Base-by-base conservation (phyloP, 2,888 invertebrate species). In the Gandaritis pyraliata region DNA sequence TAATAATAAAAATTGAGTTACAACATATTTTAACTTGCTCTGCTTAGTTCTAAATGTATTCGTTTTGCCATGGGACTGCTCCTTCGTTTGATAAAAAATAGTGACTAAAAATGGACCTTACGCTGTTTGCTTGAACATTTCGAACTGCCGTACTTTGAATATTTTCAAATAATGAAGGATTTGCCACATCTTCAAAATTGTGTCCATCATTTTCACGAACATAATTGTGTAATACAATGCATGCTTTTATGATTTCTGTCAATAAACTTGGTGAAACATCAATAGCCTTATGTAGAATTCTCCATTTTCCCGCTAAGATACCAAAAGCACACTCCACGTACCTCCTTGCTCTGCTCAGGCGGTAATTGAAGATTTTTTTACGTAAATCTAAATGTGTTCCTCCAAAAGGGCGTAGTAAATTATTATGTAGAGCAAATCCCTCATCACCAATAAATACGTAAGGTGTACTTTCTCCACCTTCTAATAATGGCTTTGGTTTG, bases 11-110 rank as follows among this genome's bases (percentile, higher is more conserved):
- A 50, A 50, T 50, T 50, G 38, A 18, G 38, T 50, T 50, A 50
- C 50, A 50, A 50, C 50, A 50, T 50, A 50, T 50, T 50, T 50
- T 38, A 50, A 50, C 38, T 64, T 60, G 41, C 67, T 64, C 61
- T 64, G 58, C 55, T 68, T 66, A 68, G 65, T 65, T 66, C 68
- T 68, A 70, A 70, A 66, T 70, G 41, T 68, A 64, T 66, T 66
- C 64, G 62, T 68, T 70, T 68, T 68, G 29, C 29, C 29, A 68
- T 64, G 67, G 66, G 59, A 67, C 59, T 59, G 65, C 15, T 68
- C 67, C 67, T 70, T 69, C 65, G 69, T 70, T 68, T 66, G 67
- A 69, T 69, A 66, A 65, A 70, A 70, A 71, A 66, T 70, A 67
- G 65, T 69, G 50, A 70, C 65, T 71, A 67, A 68, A 70, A 71